phyloP scores from a whole-genome alignment of 2,888 invertebrate species.

The Athalia rosae region DNA sequence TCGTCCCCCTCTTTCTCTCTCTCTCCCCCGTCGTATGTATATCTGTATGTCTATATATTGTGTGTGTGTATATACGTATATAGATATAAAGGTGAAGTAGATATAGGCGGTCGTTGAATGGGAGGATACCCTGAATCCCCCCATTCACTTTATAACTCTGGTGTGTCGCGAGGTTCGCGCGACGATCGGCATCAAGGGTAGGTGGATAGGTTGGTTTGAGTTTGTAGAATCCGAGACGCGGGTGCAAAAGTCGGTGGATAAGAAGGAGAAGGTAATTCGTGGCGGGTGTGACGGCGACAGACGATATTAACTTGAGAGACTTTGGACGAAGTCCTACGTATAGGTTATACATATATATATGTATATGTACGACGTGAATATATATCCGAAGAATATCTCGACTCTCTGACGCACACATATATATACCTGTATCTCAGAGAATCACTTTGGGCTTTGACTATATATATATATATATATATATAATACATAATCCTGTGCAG shows the following conservation, averaged over 20 bases:
- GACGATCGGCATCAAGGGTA: constrained; percentile 14
- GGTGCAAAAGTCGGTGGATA: no score
- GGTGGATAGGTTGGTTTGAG: not conserved
- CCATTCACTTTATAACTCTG: constrained; percentile 32
- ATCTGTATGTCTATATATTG: constrained; percentile 2
- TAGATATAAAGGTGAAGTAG: not conserved
- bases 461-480: not conserved
- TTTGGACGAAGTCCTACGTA: constrained; percentile 29
- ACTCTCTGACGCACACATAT: not conserved
- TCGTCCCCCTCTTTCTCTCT: constrained; percentile 45
- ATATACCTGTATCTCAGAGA: constrained; percentile 42
- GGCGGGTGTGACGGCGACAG: constrained; percentile 31
- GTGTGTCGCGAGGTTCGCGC: constrained; percentile 9
- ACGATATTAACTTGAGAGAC: constrained; percentile 38
- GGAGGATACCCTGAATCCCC: constrained; percentile 37
- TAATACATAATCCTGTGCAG: not conserved
- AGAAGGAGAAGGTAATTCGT: no score
- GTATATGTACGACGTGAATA: not conserved
- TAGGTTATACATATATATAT: not conserved
- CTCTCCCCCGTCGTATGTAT: constrained; percentile 20
- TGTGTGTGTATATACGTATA: constrained; percentile 6
- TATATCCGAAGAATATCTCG: not conserved
- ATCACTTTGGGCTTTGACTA: constrained; percentile 31
- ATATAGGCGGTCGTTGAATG: constrained; percentile 21
- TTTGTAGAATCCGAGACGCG: no score